phyloP scores from a whole-genome alignment of 2,888 invertebrate genomes.

The Ormia ochracea region DNA sequence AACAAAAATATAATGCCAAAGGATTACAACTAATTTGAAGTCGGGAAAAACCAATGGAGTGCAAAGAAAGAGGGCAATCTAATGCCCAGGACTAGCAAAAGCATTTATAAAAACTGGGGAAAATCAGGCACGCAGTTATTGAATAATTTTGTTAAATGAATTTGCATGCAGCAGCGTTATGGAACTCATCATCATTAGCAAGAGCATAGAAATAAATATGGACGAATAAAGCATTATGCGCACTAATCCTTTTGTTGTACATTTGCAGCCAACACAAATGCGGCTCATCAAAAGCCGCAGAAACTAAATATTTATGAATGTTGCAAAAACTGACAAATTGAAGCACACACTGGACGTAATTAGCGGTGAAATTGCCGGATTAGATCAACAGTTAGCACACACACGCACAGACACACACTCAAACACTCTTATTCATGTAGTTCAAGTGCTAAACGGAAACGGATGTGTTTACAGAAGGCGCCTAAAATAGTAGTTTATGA shows the following conservation, averaged over 20 bases:
- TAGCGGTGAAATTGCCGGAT: constrained; percentile 46
- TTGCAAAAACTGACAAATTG: constrained; percentile 14
- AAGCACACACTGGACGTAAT: constrained; percentile 23
- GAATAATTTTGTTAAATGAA: neutral
- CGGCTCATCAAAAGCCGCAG: neutral
- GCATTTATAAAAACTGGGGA: neutral
- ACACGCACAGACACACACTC: neutral
- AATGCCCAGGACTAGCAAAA: neutral
- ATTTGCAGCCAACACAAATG: constrained; percentile 40
- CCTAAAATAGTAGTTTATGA: neutral
- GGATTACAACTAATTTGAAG: constrained; percentile 40
- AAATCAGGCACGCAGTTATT: neutral
- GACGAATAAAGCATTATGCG: constrained; percentile 54
- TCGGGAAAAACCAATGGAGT: constrained; percentile 23
- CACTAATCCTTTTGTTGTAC: constrained; percentile 69
- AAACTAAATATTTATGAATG: neutral
- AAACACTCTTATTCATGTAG: constrained; percentile 17
- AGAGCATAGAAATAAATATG: constrained; percentile 54
- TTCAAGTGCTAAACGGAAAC: constrained; percentile 35
- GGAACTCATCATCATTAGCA: neutral
- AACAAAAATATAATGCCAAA: constrained; percentile 35
- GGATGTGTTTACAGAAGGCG: constrained; percentile 8
- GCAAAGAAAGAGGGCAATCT: neutral
- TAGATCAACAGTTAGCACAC: constrained; percentile 13
- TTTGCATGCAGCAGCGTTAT: constrained; percentile 15